Conservation (phyloP, 2,888 invertebrate genomes). For the Oasisia sp. region DNA sequence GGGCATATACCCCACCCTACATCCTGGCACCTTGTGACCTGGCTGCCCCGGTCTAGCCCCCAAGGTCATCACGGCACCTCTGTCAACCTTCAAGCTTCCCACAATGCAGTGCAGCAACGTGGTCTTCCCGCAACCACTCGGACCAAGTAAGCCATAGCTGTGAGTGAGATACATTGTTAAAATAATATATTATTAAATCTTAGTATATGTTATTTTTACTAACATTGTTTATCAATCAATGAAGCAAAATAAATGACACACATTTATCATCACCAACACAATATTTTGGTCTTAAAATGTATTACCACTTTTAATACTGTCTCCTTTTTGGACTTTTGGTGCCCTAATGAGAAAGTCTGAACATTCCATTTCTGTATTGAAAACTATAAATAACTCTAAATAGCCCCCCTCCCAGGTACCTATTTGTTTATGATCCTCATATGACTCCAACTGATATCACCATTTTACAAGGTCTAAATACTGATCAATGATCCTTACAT, state of each 20-base stretch:
- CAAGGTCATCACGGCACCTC: conserved; percentile 88
- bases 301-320: too few species aligned
- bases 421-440: too few species aligned
- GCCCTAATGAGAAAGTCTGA: not conserved
- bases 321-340: too few species aligned
- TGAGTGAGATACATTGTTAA: not conserved
- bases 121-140: conserved; percentile 93
- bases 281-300: too few species aligned
- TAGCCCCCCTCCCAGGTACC: too few species aligned
- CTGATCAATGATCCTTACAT: not conserved
- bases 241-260: too few species aligned
- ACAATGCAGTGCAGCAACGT: conserved; percentile 92
- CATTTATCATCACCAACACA: too few species aligned
- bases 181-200: not conserved
- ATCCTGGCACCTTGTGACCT: conserved; percentile 90
- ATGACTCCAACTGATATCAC: too few species aligned
- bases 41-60: conserved; percentile 89
- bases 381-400: too few species aligned
- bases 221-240: too few species aligned
- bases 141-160: conserved; percentile 87
- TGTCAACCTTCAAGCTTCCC: conserved; percentile 84
- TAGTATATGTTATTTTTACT: not conserved
- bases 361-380: too few species aligned
- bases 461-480: too few species aligned
- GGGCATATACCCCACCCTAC: conserved; percentile 97